Evolutionary conservation across 1,140 invertebrate species (phyloP).

Genomic region (Aphidius ervi): DNA sequence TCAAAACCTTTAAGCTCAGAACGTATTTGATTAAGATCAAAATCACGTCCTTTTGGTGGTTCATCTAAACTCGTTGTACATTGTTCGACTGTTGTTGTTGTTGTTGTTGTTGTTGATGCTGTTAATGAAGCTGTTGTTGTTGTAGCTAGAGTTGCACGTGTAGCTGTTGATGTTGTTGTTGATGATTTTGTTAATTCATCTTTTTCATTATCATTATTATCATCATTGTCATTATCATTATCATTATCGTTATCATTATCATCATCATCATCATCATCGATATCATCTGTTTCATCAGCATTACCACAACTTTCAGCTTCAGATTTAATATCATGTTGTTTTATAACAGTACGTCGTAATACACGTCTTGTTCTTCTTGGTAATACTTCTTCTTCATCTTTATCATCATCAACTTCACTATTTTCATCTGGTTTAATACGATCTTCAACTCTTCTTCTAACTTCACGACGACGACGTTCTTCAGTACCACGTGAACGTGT

Average conservation of each 20-base stretch:
- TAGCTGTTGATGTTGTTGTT: slow-evolving; percentile 29
- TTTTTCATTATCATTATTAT: slow-evolving; percentile 44
- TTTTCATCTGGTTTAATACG: slow-evolving; percentile 48
- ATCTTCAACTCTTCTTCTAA: slow-evolving; percentile 44
- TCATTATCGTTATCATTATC: slow-evolving; percentile 16
- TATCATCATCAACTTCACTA: slow-evolving; percentile 46
- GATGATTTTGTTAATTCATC: slow-evolving; percentile 22
- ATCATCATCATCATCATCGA: slow-evolving; percentile 20
- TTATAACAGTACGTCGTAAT: slow-evolving; percentile 37
- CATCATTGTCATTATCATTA: slow-evolving; percentile 17
- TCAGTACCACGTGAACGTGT: slow-evolving; percentile 38
- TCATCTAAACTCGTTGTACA: slow-evolving; percentile 32
- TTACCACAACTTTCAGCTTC: slow-evolving; percentile 27
- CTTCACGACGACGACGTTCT: slow-evolving; percentile 44
- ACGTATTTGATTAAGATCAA: slow-evolving; percentile 78
- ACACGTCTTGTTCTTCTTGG: slow-evolving; percentile 37
- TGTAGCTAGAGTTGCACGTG: neutral
- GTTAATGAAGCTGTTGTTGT: slow-evolving; percentile 50
- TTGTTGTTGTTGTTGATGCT: slow-evolving; percentile 36
- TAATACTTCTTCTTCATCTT: slow-evolving; percentile 41
- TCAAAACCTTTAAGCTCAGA: slow-evolving; percentile 78
- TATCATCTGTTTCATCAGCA: slow-evolving; percentile 34
- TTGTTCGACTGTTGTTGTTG: slow-evolving; percentile 7
- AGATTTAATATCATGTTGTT: slow-evolving; percentile 40
- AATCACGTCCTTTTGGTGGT: slow-evolving; percentile 65